Conservation (phyloP, 2,113 vertebrate species). For the Myiopsitta monachus region DNA sequence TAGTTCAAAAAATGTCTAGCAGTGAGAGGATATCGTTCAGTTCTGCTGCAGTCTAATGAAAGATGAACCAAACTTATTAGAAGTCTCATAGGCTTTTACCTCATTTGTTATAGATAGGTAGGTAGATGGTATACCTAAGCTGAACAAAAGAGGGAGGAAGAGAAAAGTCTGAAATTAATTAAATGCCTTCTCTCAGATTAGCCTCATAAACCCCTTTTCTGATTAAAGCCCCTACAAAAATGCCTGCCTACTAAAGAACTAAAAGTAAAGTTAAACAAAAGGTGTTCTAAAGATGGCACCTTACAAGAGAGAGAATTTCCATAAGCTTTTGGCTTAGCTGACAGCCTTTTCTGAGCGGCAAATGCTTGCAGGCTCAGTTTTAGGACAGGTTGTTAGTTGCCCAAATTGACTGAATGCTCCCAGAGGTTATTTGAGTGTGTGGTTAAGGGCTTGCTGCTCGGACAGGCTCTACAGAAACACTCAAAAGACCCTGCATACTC, state of each 20-base stretch:
- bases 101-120: constrained; percentile 1
- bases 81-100: constrained; percentile 26
- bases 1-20: constrained; percentile 38
- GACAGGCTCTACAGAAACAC: constrained; percentile 51
- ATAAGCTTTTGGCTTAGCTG: neutral
- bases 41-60: constrained; percentile 49
- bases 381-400: constrained; percentile 56
- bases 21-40: constrained; percentile 34
- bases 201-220: neutral
- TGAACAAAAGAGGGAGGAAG: neutral
- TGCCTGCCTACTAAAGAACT: neutral
- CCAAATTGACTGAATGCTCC: constrained; percentile 49
- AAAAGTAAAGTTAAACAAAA: constrained; percentile 3
- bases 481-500: constrained; percentile 23
- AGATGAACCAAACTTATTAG: constrained; percentile 45
- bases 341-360: constrained; percentile 28
- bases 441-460: constrained; percentile 52
- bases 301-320: neutral
- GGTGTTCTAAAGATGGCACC: neutral
- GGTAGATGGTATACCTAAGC: constrained; percentile 1
- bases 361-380: constrained; percentile 38
- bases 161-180: constrained; percentile 6
- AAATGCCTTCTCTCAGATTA: neutral
- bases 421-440: constrained; percentile 40
- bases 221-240: constrained; percentile 8